Conservation (phyloP, 2,113 vertebrate genomes). For the Motacilla tschutschensis region DNA sequence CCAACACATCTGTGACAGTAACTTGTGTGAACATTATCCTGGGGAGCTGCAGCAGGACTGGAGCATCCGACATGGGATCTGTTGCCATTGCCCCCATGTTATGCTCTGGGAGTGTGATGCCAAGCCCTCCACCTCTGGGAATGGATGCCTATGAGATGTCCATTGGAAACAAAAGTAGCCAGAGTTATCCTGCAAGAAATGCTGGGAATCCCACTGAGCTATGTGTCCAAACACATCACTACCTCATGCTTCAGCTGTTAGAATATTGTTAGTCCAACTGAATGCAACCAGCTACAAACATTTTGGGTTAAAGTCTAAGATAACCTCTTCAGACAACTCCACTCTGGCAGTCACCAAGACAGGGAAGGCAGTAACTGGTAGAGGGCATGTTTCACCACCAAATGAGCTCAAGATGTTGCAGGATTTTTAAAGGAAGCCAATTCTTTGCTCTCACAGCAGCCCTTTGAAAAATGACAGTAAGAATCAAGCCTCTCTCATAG, state of each 20-base stretch:
- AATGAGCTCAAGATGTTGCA: neutral
- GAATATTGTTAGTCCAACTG: neutral
- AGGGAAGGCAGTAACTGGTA: neutral
- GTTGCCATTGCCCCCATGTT: fast-evolving
- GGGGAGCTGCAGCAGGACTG: neutral
- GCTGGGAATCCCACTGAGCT: neutral
- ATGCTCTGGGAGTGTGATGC: fast-evolving
- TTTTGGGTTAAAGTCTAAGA: neutral
- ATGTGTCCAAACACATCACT: neutral
- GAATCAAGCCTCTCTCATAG: neutral
- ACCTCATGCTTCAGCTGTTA: neutral
- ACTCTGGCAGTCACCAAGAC: neutral
- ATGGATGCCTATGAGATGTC: fast-evolving
- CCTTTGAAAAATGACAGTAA: neutral
- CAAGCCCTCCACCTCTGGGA: neutral
- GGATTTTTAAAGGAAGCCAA: neutral
- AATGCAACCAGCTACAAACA: neutral
- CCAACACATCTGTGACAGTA: neutral
- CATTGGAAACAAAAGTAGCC: neutral
- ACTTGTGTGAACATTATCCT: neutral
- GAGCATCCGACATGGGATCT: neutral
- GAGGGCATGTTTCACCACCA: neutral
- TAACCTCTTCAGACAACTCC: neutral
- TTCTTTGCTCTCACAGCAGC: neutral
- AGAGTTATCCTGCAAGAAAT: neutral